A percentile compares a stretch with the other conserved stretches of the same genome.
phyloP scores from a whole-genome alignment of 2,888 invertebrate species.

The Himalopsyche japonica region DNA sequence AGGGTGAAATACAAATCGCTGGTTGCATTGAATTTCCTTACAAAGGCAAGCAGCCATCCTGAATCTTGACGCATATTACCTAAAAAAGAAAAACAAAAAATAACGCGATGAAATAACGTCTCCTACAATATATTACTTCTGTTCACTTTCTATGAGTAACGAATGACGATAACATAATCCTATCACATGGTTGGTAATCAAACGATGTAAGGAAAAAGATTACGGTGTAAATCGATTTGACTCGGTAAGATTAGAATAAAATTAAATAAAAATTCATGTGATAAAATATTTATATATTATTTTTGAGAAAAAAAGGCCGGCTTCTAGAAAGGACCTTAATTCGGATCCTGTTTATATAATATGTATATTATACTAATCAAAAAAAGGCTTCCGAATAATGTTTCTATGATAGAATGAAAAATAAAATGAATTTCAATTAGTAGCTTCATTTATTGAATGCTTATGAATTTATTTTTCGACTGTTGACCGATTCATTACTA shows the following conservation, averaged over 20 bases:
- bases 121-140: background rate
- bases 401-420: too few relatives aligned
- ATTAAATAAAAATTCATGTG: too few relatives aligned
- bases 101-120: background rate
- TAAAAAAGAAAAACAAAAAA: background rate
- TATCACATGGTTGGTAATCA: background rate
- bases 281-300: background rate
- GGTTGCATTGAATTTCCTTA: slow-evolving; percentile 15
- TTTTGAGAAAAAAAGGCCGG: too few relatives aligned
- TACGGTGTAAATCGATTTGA: background rate
- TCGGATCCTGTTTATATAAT: too few relatives aligned
- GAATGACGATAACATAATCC: background rate
- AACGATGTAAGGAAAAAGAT: background rate
- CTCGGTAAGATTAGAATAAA: background rate
- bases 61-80: background rate
- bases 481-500: too few relatives aligned
- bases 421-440: too few relatives aligned
- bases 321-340: too few relatives aligned
- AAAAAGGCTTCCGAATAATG: too few relatives aligned
- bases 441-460: too few relatives aligned
- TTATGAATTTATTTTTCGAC: too few relatives aligned
- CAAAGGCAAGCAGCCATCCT: background rate
- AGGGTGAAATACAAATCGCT: slow-evolving; percentile 30
- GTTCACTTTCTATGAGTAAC: background rate
- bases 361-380: too few relatives aligned